A percentile compares a stretch with the other conserved stretches of the same genome.
Conservation (phyloP, 2,888 invertebrate genomes). For the Cerceris ruficornis region DNA sequence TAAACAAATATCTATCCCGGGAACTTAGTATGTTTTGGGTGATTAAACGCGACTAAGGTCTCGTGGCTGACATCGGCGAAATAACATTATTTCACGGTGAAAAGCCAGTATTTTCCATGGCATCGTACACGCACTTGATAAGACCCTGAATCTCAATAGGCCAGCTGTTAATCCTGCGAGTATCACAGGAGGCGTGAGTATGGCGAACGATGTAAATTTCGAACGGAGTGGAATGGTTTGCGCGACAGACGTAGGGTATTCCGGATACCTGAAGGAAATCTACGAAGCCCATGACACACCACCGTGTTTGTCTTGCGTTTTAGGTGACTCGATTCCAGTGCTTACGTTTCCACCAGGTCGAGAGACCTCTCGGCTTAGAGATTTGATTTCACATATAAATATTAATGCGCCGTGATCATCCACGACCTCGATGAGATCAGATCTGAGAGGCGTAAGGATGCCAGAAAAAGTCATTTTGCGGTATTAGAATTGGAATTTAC, state of each 20-base stretch:
- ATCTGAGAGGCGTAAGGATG: neutral
- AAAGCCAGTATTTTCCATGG: conserved; percentile 39
- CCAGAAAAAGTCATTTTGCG: neutral
- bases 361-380: conserved; percentile 58
- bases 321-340: conserved; percentile 62
- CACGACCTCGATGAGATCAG: neutral
- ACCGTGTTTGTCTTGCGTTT: conserved; percentile 69
- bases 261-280: conserved; percentile 56
- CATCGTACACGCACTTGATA: conserved; percentile 26
- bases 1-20: too few species aligned
- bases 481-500: neutral
- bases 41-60: neutral
- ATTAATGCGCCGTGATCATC: conserved; percentile 66
- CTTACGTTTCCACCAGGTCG: conserved; percentile 57
- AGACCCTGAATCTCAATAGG: conserved; percentile 42
- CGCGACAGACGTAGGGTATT: conserved; percentile 39
- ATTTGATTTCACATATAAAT: conserved; percentile 74
- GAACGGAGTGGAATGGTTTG: conserved; percentile 51
- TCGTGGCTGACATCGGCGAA: neutral
- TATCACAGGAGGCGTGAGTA: conserved; percentile 37
- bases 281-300: conserved; percentile 54
- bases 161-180: conserved; percentile 43
- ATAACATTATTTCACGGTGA: conserved; percentile 45
- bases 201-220: conserved; percentile 68
- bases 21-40: neutral